Evolutionary conservation across 2,113 vertebrate species (phyloP).

Genomic region (Halcyon senegalensis): DNA sequence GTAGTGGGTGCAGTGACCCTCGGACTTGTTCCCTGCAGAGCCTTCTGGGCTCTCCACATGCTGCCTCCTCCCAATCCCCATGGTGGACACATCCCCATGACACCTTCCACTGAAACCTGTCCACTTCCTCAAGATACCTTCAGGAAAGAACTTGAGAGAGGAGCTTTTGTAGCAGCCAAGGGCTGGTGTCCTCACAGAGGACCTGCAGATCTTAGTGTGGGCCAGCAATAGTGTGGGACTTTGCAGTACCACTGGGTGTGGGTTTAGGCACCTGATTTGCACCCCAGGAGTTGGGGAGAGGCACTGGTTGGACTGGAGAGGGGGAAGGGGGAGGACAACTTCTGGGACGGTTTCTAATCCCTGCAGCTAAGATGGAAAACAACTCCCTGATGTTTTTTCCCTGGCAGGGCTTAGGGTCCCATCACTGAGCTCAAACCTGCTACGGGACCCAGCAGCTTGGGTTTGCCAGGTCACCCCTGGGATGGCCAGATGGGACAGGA

Average conservation of each 20-base stretch:
- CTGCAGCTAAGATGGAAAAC: not conserved
- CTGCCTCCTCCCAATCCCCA: rapidly evolving
- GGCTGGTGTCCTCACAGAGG: not conserved
- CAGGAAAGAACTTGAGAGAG: too few species aligned
- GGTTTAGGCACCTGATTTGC: not conserved
- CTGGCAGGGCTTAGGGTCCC: not conserved
- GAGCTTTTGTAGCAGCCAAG: not conserved
- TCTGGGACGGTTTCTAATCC: not conserved
- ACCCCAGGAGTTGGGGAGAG: not conserved
- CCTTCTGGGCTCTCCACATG: not conserved
- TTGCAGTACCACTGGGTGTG: not conserved
- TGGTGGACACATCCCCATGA: not conserved
- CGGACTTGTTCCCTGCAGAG: not conserved
- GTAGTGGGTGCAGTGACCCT: not conserved
- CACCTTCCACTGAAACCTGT: not conserved
- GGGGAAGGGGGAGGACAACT: not conserved
- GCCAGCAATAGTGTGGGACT: not conserved
- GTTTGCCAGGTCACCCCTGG: not conserved
- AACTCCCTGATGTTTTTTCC: not conserved
- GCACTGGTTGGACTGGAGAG: not conserved
- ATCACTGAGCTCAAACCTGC: not conserved
- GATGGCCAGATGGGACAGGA: not conserved
- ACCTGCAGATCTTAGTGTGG: not conserved
- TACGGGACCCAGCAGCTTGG: not conserved
- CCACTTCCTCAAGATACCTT: not conserved